Conservation (phyloP, 2,888 invertebrate species). For the Eubasilissa splendida region DNA sequence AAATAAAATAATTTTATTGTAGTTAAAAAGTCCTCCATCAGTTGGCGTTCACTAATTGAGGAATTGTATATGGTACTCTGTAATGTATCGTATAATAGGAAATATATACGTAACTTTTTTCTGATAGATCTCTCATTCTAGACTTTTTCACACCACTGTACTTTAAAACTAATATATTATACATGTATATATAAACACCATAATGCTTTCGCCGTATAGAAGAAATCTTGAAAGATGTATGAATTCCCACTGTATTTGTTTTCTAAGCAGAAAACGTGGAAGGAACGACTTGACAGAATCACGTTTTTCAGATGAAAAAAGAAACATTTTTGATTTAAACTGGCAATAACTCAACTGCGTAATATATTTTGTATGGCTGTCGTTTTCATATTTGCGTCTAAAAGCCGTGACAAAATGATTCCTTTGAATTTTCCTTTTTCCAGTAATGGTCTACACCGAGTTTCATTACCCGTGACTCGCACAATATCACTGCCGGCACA, state of each 20-base stretch:
- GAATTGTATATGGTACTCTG: too few species aligned
- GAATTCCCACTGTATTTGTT: neutral
- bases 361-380: slow-evolving; percentile 25
- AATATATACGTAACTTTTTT: too few species aligned
- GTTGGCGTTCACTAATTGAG: too few species aligned
- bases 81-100: too few species aligned
- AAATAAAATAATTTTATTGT: too few species aligned
- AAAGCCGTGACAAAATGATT: slow-evolving; percentile 33
- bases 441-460: slow-evolving; percentile 22
- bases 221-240: too few species aligned
- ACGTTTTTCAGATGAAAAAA: slow-evolving; percentile 18
- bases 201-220: too few species aligned
- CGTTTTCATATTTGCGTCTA: slow-evolving; percentile 10
- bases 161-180: too few species aligned
- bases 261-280: neutral
- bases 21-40: too few species aligned
- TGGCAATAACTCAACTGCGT: slow-evolving; percentile 23
- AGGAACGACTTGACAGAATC: slow-evolving; percentile 2
- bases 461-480: slow-evolving; percentile 29
- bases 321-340: slow-evolving; percentile 18
- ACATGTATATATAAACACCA: too few species aligned
- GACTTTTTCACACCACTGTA: too few species aligned
- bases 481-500: neutral
- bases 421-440: slow-evolving; percentile 28
- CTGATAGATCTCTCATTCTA: too few species aligned